Conservation (phyloP, 2,888 invertebrate species). For the Eilema caniola region DNA sequence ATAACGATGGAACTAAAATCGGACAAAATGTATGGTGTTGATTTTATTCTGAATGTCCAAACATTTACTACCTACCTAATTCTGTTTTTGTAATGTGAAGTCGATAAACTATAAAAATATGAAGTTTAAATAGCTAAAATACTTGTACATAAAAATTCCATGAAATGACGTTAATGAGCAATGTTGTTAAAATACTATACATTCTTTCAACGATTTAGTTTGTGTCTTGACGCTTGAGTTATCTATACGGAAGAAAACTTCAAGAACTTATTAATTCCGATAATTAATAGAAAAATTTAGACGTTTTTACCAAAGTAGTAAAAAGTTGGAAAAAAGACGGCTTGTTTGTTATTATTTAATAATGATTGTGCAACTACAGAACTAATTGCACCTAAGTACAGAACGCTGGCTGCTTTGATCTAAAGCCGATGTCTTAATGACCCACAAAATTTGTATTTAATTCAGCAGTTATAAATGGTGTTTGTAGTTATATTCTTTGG, state of each 20-base stretch:
- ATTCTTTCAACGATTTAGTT: neutral
- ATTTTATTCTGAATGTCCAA: too few relatives aligned
- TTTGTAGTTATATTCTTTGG: neutral
- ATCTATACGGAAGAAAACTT: conserved; percentile 1
- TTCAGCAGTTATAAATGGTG: neutral
- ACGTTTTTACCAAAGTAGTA: neutral
- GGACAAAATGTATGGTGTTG: conserved; percentile 4
- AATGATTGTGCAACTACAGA: too few relatives aligned
- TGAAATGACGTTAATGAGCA: neutral
- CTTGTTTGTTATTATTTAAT: too few relatives aligned
- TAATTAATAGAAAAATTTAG: neutral
- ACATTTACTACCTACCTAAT: neutral
- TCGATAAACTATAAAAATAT: neutral
- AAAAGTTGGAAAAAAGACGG: too few relatives aligned
- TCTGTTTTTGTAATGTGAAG: neutral
- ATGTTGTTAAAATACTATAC: conserved; percentile 9
- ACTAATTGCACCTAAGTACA: too few relatives aligned
- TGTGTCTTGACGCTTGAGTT: neutral
- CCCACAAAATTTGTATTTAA: neutral
- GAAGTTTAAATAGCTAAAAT: neutral
- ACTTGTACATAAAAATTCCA: neutral
- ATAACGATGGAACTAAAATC: conserved; percentile 11
- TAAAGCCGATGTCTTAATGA: neutral
- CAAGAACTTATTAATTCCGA: neutral
- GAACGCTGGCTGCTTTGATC: too few relatives aligned